Evolutionary conservation across 2,797 vertebrate genomes (phyloP).

Genomic region (Chelon labrosus): DNA sequence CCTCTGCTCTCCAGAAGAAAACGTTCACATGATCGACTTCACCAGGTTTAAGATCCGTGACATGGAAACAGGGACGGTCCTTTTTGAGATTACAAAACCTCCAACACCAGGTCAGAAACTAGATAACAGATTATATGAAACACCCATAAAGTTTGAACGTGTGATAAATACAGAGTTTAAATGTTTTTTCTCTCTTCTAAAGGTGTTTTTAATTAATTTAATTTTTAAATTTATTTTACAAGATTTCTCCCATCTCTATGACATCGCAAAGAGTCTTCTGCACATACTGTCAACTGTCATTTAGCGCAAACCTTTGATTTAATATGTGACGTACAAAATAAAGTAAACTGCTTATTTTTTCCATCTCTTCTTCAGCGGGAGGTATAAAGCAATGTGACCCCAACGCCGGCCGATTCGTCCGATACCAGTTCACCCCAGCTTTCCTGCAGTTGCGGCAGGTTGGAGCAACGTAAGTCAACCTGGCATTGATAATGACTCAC

Average conservation of each 20-base stretch:
- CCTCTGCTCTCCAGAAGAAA: conserved; percentile 95
- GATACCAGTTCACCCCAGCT: conserved; percentile 97
- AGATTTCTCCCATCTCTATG: no score
- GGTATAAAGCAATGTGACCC: conserved; percentile 92
- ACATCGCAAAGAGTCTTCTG: no score
- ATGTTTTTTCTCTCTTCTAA: neutral
- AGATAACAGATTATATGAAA: neutral
- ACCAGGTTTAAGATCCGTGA: conserved; percentile 98
- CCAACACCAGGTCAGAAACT: conserved; percentile 68
- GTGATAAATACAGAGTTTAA: neutral
- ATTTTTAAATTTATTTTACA: no score
- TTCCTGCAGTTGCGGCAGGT: conserved; percentile 96
- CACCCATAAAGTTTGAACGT: neutral
- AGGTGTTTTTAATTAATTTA: no score
- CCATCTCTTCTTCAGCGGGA: conserved; percentile 69
- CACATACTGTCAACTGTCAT: no score
- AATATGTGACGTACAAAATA: no score
- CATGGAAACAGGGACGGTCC: conserved; percentile 96
- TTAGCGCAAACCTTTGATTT: no score
- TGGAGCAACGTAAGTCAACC: conserved; percentile 95
- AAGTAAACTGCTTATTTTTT: neutral
- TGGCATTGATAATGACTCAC: neutral
- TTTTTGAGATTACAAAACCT: conserved; percentile 91
- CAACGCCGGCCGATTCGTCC: conserved; percentile 95
- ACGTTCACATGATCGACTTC: conserved; percentile 98